Conservation (phyloP, 35 echinoderm and acorn worm species). For the Lytechinus variegatus region DNA sequence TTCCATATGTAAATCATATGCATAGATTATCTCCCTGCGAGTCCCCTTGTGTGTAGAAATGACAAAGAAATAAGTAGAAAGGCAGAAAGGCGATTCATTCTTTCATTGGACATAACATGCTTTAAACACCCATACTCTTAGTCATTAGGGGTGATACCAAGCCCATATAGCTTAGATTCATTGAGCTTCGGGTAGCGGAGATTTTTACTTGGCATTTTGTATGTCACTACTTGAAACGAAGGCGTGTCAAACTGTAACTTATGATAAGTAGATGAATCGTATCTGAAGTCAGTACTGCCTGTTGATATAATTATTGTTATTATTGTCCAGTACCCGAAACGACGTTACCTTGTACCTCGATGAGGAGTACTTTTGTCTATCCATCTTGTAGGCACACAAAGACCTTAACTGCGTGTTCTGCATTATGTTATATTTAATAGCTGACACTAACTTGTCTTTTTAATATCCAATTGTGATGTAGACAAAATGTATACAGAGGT, state of each 20-base stretch:
- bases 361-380: slow-evolving; percentile 45
- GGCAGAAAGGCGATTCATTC: slow-evolving; percentile 44
- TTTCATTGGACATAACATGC: slow-evolving; percentile 35
- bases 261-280: slow-evolving; percentile 23
- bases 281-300: slow-evolving; percentile 38
- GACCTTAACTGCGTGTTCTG: slow-evolving; percentile 43
- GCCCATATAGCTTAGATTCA: background rate
- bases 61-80: background rate
- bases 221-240: slow-evolving; percentile 17
- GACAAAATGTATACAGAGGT: slow-evolving; percentile 20
- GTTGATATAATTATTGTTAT: slow-evolving; percentile 19
- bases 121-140: background rate
- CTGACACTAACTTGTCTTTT: slow-evolving; percentile 12
- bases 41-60: slow-evolving; percentile 11
- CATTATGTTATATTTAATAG: slow-evolving; percentile 44
- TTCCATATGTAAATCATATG: slow-evolving; percentile 46
- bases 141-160: background rate
- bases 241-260: slow-evolving; percentile 9
- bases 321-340: slow-evolving; percentile 52
- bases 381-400: background rate
- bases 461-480: background rate
- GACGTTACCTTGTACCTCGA: slow-evolving; percentile 48
- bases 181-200: slow-evolving; percentile 7
- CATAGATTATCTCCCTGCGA: slow-evolving; percentile 35
- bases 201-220: slow-evolving; percentile 29